Base-by-base conservation (phyloP, 1,140 invertebrate species). In the Orussus abietinus region DNA sequence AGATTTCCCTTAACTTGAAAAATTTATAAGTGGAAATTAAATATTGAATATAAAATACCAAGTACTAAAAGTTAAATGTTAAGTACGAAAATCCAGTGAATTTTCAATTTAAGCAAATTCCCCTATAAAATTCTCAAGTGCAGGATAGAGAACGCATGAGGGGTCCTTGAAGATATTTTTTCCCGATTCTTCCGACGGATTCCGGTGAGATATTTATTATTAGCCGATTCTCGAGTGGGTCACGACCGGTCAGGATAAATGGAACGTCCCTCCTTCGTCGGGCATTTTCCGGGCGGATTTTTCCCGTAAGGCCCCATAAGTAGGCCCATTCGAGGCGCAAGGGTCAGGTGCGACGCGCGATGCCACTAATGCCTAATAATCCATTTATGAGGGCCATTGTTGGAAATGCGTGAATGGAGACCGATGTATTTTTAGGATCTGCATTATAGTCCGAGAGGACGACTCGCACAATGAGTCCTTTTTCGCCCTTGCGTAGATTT, bases 391-490 rank as follows among this genome's bases (percentile, higher is more conserved):
- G 10, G 9, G 4, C 30, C 13, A 5, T 10, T 15, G 7, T 6
- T 14, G 15, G 10, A 18, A 9, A 18, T 18, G 4, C 14, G 38
- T 29, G 15, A 3, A 19, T 15, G 9, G n/a, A 21, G 10, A 13
- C 26, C 17, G 13, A 20, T 57, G 55, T 57, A 57, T 57, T 57
- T 50, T 57, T 57, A 57, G 54, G 54, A 57, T 42, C 19, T 35
- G 12, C 18, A 13, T 37, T 37, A 7, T n/a, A 25, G 22, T n/a
- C 22, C 22, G 6, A n/a, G n/a, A 25, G 6, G 22, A 25, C 22
- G n/a, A n/a, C n/a, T n/a, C n/a, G n/a, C n/a, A n/a, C n/a, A n/a
- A n/a, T n/a, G n/a, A n/a, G n/a, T n/a, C n/a, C n/a, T n/a, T n/a
- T n/a, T n/a, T n/a, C n/a, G n/a, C n/a, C n/a, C n/a, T n/a, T n/a